Conservation (phyloP, 2,113 vertebrate genomes). For the Crotalus viridis region DNA sequence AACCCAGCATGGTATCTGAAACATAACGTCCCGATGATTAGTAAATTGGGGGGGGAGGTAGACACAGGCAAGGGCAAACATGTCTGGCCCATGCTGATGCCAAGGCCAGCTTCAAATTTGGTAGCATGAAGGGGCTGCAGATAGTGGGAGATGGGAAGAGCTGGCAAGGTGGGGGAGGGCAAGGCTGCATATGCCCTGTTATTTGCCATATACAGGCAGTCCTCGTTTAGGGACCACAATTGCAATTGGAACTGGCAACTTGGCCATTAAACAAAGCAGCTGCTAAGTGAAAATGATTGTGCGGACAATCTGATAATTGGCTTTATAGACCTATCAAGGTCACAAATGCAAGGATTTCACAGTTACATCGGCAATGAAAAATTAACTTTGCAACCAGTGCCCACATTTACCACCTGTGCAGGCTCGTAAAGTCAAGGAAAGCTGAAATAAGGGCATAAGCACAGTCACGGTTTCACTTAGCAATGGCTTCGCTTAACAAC, state of each 20-base stretch:
- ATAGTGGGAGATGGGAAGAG: neutral
- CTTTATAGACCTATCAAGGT: neutral
- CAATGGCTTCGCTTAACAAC: neutral
- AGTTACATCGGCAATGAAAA: neutral
- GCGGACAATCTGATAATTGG: neutral
- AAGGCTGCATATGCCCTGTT: neutral
- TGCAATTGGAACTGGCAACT: neutral
- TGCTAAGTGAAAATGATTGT: neutral
- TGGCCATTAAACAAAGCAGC: neutral
- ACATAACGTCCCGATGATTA: neutral
- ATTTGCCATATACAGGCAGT: neutral
- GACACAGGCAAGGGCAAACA: neutral
- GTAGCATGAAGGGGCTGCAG: neutral
- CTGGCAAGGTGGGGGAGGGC: neutral
- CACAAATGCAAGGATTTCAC: neutral
- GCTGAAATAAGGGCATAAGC: neutral
- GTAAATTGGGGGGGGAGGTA: neutral
- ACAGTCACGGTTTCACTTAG: neutral
- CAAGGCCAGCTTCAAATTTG: neutral
- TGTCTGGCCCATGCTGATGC: neutral
- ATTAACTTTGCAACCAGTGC: neutral
- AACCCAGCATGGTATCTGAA: neutral
- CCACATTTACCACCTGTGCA: neutral
- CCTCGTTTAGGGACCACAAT: neutral
- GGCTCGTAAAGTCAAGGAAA: neutral